Evolutionary conservation across 2,113 vertebrate genomes (phyloP), one percentile per base, ranked within the genome.

Genomic region (Lophochroa leadbeateri): DNA sequence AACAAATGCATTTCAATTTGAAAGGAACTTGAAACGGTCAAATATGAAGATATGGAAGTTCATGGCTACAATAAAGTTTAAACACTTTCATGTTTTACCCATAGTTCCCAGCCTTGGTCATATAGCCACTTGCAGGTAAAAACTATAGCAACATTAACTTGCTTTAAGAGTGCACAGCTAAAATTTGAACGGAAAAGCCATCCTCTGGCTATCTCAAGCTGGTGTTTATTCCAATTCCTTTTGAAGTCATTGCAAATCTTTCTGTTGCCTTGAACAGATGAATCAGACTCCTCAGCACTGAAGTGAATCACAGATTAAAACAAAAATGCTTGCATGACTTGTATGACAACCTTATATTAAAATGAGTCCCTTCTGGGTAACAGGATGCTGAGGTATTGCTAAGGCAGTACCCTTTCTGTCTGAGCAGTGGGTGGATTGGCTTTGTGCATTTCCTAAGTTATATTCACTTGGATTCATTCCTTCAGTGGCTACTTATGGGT

Each of bases 391-490:
- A 64, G 44, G 24, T 41, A 53, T 47, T 61, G 11, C 27, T 57
- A 23, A 39, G 25, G 43, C 29, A 52, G 19, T 49, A 53, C 6
- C 10, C 21, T 74, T 89, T 86, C 31, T 52, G 5, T 10, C n/a
- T 39, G 35, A 86, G n/a, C 80, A 81, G 9, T 29, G 11, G 7
- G 17, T 89, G 53, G 12, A 49, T 8, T 57, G 11, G 4, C 29
- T 81, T 86, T 44, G 12, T 14, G 12, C 44, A 41, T 41, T 85
- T 88, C 37, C 25, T 67, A 82, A 95, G 49, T 69, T 43, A 39
- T 67, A 33, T 93, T 96, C 80, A 83, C 37, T 80, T 94, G 58
- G 28, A 84, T 53, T 74, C 13, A 37, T 80, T 97, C 77, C 10
- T 58, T 87, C 88, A 67, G 52, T 92, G 65, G 33, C 92, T 88